phyloP scores from a whole-genome alignment of 2,113 vertebrate species.

The Sakesphorus luctuosus region DNA sequence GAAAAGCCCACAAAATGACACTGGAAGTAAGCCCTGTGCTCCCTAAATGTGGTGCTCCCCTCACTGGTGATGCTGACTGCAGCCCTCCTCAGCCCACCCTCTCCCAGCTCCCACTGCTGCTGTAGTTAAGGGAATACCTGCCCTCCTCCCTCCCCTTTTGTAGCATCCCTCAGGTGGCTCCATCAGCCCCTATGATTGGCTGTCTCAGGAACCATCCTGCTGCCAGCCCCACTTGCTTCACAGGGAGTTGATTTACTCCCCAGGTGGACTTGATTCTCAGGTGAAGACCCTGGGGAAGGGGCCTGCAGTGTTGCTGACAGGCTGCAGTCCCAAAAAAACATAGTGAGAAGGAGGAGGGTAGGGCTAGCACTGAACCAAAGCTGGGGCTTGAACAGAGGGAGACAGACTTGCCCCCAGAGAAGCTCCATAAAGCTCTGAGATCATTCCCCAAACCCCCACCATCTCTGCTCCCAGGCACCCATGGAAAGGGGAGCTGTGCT shows the following conservation, averaged over 20 bases:
- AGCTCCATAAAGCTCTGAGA: not conserved
- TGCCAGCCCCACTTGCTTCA: not conserved
- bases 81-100: not conserved
- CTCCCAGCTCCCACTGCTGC: accelerated
- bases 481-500: not conserved
- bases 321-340: not conserved
- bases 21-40: accelerated
- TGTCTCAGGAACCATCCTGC: not conserved
- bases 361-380: not conserved
- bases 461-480: not conserved
- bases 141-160: accelerated
- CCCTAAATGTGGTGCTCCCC: accelerated
- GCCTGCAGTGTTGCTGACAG: accelerated
- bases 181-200: not conserved
- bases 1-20: not conserved
- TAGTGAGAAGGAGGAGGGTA: not conserved
- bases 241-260: not conserved
- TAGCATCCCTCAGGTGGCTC: not conserved
- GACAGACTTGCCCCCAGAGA: not conserved
- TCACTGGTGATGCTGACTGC: not conserved
- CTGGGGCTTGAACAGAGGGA: not conserved
- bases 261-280: not conserved
- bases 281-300: not conserved
- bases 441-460: accelerated
- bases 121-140: accelerated